Conservation (phyloP, 2,797 vertebrate genomes). For the Yasuhikotakia modesta region DNA sequence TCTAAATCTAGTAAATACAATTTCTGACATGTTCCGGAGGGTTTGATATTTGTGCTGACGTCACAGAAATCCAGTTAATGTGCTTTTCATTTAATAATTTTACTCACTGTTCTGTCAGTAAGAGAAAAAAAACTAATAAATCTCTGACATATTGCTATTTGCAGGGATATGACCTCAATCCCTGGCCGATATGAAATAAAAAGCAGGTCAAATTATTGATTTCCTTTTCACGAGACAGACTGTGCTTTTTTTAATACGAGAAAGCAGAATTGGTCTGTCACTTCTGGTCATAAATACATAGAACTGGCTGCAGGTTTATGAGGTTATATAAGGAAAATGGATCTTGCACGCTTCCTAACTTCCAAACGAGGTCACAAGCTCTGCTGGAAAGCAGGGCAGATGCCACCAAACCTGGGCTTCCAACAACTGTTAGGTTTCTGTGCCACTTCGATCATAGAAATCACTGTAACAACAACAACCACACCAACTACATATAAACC, state of each 20-base stretch:
- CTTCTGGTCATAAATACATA: conserved; percentile 42
- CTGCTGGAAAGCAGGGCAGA: conserved; percentile 30
- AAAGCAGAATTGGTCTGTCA: conserved; percentile 46
- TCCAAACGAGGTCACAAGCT: conserved; percentile 35
- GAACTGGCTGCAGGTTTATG: conserved; percentile 52
- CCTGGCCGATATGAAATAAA: conserved; percentile 31
- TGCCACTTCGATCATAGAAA: neutral
- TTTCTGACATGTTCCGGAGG: neutral
- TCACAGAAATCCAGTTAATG: neutral
- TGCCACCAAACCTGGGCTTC: neutral
- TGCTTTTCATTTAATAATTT: conserved; percentile 4
- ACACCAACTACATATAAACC: neutral
- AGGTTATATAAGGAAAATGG: conserved; percentile 22
- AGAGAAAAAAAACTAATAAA: conserved; percentile 32
- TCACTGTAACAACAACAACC: neutral
- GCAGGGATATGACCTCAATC: conserved; percentile 35
- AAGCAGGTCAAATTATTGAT: conserved; percentile 43
- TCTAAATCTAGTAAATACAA: neutral
- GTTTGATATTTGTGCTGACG: neutral
- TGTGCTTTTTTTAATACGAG: conserved; percentile 49
- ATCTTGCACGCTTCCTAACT: conserved; percentile 23
- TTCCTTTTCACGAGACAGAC: conserved; percentile 47
- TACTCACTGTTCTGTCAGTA: conserved; percentile 17
- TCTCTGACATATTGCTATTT: conserved; percentile 16
- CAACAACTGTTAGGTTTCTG: neutral